Evolutionary conservation across 2,888 invertebrate genomes (phyloP).

Genomic region (Platynereis dumerilii): DNA sequence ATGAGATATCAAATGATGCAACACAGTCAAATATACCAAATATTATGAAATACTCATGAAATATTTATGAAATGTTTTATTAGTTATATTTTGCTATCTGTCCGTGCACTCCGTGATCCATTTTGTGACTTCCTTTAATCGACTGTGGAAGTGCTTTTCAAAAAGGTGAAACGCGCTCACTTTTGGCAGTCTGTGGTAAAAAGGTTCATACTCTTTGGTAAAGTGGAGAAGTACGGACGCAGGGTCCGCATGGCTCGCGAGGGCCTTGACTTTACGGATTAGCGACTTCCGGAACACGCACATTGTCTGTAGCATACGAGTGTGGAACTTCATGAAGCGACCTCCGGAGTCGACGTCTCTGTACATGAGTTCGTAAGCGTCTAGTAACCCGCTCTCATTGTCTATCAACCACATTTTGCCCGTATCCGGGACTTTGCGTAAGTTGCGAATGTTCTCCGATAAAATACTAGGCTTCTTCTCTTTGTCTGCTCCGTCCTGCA

Average conservation of each 20-base stretch:
- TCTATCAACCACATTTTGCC: constrained; percentile 63
- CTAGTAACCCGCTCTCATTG: constrained; percentile 63
- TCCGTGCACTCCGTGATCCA: constrained; percentile 39
- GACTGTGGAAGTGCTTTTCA: constrained; percentile 38
- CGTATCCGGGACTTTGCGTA: constrained; percentile 50
- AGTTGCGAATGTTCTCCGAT: constrained; percentile 60
- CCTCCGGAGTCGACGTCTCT: constrained; percentile 23
- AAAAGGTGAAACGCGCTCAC: constrained; percentile 34
- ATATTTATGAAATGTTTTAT: no score
- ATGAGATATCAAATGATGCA: no score
- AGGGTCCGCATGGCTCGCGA: constrained; percentile 35
- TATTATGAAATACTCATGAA: no score
- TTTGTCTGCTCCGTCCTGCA: constrained; percentile 63
- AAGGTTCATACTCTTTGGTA: constrained; percentile 41
- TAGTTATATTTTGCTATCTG: constrained; percentile 10
- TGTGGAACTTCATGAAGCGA: constrained; percentile 54
- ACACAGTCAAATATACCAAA: no score
- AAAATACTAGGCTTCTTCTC: constrained; percentile 56
- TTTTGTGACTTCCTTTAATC: constrained; percentile 43
- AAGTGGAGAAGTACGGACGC: constrained; percentile 38
- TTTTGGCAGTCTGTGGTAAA: constrained; percentile 38
- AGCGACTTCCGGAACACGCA: constrained; percentile 57
- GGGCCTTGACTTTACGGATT: constrained; percentile 37
- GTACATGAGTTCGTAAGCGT: constrained; percentile 60
- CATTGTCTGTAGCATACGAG: constrained; percentile 52